Evolutionary conservation across 2,888 invertebrate species (phyloP), one percentile per base, ranked within the genome.

Genomic region (Danaus chrysippus): DNA sequence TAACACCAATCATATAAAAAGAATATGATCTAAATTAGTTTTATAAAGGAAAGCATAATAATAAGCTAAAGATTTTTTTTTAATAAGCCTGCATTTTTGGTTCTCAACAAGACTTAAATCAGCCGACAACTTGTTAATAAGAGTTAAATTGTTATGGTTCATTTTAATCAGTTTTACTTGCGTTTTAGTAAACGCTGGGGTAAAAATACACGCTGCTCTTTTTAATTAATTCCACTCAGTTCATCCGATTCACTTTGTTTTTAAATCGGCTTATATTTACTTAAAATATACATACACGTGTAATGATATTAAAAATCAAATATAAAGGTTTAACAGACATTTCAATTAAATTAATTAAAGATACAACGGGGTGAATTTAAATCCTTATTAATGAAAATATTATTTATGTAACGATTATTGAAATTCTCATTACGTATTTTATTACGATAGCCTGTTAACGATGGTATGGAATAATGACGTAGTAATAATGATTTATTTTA

Each of bases 401-500:
- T 49, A 8, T 49, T 10, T 17, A 17, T 15, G 11, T 17, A 49
- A 49, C 17, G 49, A 10, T 49, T 3, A 49, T 17, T 17, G 10
- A 17, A 49, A 49, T 49, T 49, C 17, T 49, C 52, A 42, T 56
- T 58, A 58, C 58, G 53, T 54, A 58, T 59, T 63, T 59, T 56
- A 59, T 55, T 55, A 49, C 59, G 52, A 59, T 19, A 12, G 56
- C 54, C 53, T 46, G 63, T 59, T 63, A 59, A 59, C 59, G 23
- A 56, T 59, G 56, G 54, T 59, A 42, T 42, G 41, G 19, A 17
- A 59, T 54, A 54, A 56, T 53, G 59, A 52, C 42, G 53, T 56
- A 54, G 46, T 63, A 56, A 54, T 54, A 42, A 59, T 63, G 59
- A 63, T 59, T 59, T 62, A 62, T 53, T 56, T 49, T 49, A 49